A percentile compares a stretch with the other conserved stretches of the same genome.
Conservation (phyloP, 2,888 invertebrate species). For the Fragum fragum region DNA sequence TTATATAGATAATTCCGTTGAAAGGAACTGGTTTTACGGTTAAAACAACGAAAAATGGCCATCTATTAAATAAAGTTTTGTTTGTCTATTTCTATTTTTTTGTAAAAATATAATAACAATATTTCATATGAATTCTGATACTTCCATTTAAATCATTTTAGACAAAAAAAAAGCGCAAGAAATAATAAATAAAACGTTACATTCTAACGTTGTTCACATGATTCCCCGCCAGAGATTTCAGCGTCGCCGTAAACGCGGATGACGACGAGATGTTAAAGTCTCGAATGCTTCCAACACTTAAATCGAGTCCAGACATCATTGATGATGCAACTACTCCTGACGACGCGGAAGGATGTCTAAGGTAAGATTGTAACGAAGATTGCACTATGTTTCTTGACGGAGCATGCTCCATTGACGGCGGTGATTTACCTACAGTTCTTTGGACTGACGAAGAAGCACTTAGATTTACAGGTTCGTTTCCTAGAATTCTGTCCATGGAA, state of each 20-base stretch:
- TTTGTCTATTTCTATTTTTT: too few species aligned
- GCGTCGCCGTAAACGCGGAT: constrained; percentile 67
- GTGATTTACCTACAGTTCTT: constrained; percentile 20
- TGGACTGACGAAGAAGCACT: constrained; percentile 53
- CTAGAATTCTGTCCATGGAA: constrained; percentile 72
- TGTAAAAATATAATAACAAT: too few species aligned
- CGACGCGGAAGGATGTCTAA: constrained; percentile 40
- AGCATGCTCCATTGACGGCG: constrained; percentile 23
- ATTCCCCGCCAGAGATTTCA: constrained; percentile 64
- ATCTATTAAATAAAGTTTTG: too few species aligned
- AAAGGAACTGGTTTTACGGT: too few species aligned
- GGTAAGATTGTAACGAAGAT: constrained; percentile 50
- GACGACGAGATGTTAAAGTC: constrained; percentile 65
- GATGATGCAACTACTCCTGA: constrained; percentile 44
- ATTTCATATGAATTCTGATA: background rate
- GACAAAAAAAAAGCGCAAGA: background rate
- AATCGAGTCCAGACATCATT: constrained; percentile 57
- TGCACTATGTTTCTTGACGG: constrained; percentile 38
- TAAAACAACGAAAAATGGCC: too few species aligned
- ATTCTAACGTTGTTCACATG: constrained; percentile 51
- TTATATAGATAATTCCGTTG: too few species aligned
- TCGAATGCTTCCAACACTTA: constrained; percentile 56
- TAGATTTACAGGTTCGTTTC: constrained; percentile 66
- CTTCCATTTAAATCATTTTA: background rate
- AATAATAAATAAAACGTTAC: constrained; percentile 21